Evolutionary conservation across 1,140 invertebrate species (phyloP), one percentile per base, ranked within the genome.

Genomic region (Bombus polaris): DNA sequence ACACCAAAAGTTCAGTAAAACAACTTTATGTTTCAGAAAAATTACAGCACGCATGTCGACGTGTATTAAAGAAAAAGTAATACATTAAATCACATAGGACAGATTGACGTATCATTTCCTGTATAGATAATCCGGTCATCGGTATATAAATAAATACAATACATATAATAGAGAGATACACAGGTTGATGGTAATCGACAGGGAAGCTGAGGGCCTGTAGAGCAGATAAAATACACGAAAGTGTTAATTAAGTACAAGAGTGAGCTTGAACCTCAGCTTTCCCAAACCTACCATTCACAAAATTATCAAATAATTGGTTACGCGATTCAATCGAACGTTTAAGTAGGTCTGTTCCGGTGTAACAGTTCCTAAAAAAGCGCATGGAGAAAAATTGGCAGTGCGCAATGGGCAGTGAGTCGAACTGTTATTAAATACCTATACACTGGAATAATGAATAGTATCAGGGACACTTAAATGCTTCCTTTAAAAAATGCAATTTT

Each of bases 71-170:
- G 28, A 59, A 42, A 88, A 80, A 66, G 44, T 68, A 81, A 73
- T 70, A 81, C 22, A 18, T 47, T 68, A 47, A 57, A 81, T 89
- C 35, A 76, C 88, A 81, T 88, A 92, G 88, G 53, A 87, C 90
- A 88, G 88, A 89, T 89, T 89, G 88, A 89, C 88, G 88, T 89
- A 89, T 73, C 72, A 80, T 76, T 77, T 82, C 71, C 81, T 70
- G 65, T 80, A 77, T 70, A 91, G 83, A 77, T 87, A 89, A 82
- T 80, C 85, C 85, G 57, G 88, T 89, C 42, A 39, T 91, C 79
- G 72, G 88, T 89, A 89, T 93, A 93, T 92, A 93, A 93, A 93
- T 92, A 93, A 93, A 93, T 93, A 93, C 86, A 90, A 90, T 92
- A 92, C 80, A 84, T 89, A 88, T 81, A 88, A 88, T 90, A 92